A percentile compares a stretch with the other conserved stretches of the same genome.
phyloP scores from a whole-genome alignment of 1,140 invertebrate species.

The Eumaeus atala region DNA sequence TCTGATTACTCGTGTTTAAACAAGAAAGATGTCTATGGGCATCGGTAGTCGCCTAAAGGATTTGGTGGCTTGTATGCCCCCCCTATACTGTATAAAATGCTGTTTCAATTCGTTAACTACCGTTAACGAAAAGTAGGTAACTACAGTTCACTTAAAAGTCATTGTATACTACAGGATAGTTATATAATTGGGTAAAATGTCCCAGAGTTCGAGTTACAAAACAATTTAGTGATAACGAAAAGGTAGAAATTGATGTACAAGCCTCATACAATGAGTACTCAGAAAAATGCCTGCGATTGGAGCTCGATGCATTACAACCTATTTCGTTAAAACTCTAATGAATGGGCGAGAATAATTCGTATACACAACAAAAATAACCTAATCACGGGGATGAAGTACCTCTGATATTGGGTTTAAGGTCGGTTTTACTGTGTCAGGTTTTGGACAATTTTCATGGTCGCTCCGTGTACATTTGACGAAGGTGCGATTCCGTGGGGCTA shows the following conservation, averaged over 20 bases:
- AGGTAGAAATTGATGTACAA: background rate
- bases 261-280: background rate
- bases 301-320: conserved; percentile 1
- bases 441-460: background rate
- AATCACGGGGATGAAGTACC: background rate
- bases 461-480: conserved; percentile 3
- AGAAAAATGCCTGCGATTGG: background rate
- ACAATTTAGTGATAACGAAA: background rate
- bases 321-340: conserved; percentile 9
- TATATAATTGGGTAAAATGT: too few species aligned
- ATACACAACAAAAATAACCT: background rate
- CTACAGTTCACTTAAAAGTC: too few species aligned
- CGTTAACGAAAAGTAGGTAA: too few species aligned
- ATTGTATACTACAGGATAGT: too few species aligned
- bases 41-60: too few species aligned
- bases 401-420: background rate
- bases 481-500: background rate
- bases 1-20: too few species aligned
- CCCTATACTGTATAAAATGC: too few species aligned
- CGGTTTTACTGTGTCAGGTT: background rate
- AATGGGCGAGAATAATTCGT: conserved; percentile 7
- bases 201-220: too few species aligned
- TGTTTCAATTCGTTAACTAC: too few species aligned
- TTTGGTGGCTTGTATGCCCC: too few species aligned
- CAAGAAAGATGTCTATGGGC: too few species aligned